These are phyloP conservation scores for Myocastor coypus DNA, from an alignment of 2,113 vertebrate species.

Conservation along the genomic window DNA sequence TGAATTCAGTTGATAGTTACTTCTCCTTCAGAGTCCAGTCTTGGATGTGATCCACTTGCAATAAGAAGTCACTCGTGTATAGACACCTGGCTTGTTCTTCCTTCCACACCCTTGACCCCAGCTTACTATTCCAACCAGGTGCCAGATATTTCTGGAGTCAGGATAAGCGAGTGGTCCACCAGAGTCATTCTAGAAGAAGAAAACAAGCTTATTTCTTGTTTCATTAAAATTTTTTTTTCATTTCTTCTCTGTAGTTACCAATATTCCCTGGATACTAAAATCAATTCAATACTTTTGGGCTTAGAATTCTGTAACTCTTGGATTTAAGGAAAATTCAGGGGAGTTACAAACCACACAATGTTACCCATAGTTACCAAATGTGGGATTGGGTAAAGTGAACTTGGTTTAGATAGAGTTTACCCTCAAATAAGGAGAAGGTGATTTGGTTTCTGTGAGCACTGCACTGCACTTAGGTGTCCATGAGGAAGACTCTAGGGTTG, in stretches of 20 bases:
- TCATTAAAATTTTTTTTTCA: not conserved
- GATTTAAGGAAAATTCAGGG: not conserved
- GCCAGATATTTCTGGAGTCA: constrained; percentile 86
- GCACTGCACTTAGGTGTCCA: not conserved
- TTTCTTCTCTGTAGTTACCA: not conserved
- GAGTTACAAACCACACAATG: not conserved
- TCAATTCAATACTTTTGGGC: not conserved
- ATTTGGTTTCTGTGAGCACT: not conserved
- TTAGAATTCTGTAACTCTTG: not conserved
- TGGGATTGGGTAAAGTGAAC: not conserved
- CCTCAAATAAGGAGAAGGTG: not conserved
- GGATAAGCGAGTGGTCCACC: constrained; percentile 90
- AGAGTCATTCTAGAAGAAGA: constrained; percentile 89
- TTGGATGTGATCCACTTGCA: constrained; percentile 83
- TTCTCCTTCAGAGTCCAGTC: constrained; percentile 82
- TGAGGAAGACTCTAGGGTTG: not conserved
- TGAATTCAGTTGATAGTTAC: not conserved
- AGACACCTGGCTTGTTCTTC: constrained; percentile 86
- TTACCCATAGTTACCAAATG: not conserved
- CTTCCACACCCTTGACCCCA: constrained; percentile 85
- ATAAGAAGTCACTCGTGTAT: constrained; percentile 84
- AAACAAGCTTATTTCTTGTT: constrained; percentile 31
- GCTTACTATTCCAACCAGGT: constrained; percentile 87
- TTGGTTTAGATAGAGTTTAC: not conserved
- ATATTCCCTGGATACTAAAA: not conserved